Base-by-base conservation (phyloP, 2,888 invertebrate species). In the Strigamia transsilvanica region DNA sequence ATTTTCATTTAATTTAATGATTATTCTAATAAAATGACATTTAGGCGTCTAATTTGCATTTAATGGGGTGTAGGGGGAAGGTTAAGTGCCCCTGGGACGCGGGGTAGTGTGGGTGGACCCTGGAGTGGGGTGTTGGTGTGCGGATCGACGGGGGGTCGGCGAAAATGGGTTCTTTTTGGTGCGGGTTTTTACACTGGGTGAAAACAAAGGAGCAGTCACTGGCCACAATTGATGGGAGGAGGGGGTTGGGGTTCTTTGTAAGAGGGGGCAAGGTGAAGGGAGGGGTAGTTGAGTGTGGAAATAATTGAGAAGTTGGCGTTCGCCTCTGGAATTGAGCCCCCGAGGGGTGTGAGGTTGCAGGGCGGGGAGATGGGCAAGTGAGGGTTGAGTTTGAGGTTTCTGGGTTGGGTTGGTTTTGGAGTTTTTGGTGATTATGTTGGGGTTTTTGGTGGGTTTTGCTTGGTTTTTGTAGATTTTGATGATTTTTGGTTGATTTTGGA, bases 251-350 rank as follows among this genome's bases (percentile, higher is more conserved):
- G 1, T 13, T 46, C 4, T 15, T 15, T 66, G 18, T 15, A 18
- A n/a, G 21, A 9, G 61, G 23, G 61, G 61, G 61, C 5, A 23
- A 23, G 61, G 61, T 21, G 23, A 23, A 23, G 21, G 23, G 61
- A 66, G 61, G 61, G 21, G 61, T 23, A 66, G 61, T 66, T 66
- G 61, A 66, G 61, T 66, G 21, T 66, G 23, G 61, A 66, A 66
- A 66, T 66, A 66, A 66, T 66, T 66, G 61, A 66, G 61, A 66
- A 66, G 61, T 23, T 18, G 23, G 61, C 61, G 61, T 66, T 66
- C 18, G 61, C 61, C 61, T 21, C 61, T 18, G 61, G 61, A 66
- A 66, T 66, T 66, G 61, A 15, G 61, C 61, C 61, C 61, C 12
- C 61, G 5, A 66, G 61, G 61, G 61, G 61, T 66, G 23, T 66